Percentiles rank a stretch among this genome's conserved stretches.
Conservation (phyloP, 2,888 invertebrate species). For the Pemphredon lugubris region DNA sequence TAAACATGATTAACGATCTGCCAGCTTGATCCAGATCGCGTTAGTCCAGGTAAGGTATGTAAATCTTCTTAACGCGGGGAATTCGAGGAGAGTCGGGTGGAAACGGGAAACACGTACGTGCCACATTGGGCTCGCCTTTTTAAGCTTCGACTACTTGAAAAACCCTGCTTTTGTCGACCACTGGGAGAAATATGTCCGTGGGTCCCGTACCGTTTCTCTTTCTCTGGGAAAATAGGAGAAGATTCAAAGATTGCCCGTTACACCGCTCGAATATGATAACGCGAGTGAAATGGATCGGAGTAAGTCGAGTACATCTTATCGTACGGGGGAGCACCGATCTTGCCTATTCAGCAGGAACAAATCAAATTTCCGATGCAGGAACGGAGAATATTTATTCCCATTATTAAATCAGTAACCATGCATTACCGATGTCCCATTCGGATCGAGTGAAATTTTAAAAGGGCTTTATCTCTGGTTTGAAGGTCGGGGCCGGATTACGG, state of each 20-base stretch:
- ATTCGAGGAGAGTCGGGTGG: slow-evolving; percentile 22
- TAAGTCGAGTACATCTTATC: not conserved
- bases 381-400: slow-evolving; percentile 7
- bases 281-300: slow-evolving; percentile 12
- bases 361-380: slow-evolving; percentile 20
- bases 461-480: too few relatives aligned
- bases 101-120: slow-evolving; percentile 39
- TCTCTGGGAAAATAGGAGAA: slow-evolving; percentile 11
- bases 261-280: slow-evolving; percentile 10
- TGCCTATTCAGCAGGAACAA: slow-evolving; percentile 11
- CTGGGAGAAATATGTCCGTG: not conserved
- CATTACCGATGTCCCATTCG: not conserved
- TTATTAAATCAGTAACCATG: slow-evolving; percentile 6
- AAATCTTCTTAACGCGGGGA: too few relatives aligned
- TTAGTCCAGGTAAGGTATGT: too few relatives aligned
- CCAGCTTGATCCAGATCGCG: too few relatives aligned
- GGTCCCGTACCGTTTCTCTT: not conserved
- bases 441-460: not conserved
- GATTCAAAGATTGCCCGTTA: slow-evolving; percentile 10
- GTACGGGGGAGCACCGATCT: not conserved
- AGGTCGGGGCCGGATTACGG: too few relatives aligned
- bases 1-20: slow-evolving; percentile 46
- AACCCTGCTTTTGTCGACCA: not conserved
- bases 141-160: slow-evolving; percentile 8
- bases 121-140: slow-evolving; percentile 13